phyloP scores from a whole-genome alignment of 2,888 invertebrate species.

The Periphyllus acericola region DNA sequence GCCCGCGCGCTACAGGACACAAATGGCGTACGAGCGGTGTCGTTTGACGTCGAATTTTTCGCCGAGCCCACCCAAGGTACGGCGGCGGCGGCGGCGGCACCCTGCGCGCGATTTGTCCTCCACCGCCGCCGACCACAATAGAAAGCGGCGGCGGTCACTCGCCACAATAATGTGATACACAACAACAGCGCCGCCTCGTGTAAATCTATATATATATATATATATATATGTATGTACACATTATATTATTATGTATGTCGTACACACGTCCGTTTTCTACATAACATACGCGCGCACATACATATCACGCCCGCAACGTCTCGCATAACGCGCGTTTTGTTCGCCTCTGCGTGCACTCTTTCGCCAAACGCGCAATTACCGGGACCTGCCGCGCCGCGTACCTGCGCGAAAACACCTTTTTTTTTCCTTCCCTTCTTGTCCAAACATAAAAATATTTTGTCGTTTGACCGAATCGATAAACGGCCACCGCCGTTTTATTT shows the following conservation, averaged over 20 bases:
- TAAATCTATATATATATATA: neutral
- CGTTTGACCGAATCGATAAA: slow-evolving; percentile 30
- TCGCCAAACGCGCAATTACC: neutral
- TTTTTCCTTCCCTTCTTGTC: slow-evolving; percentile 6
- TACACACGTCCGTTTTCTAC: neutral
- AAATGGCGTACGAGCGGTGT: slow-evolving; percentile 20
- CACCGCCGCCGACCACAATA: neutral
- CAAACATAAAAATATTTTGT: slow-evolving; percentile 50
- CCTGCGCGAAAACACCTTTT: slow-evolving; percentile 26
- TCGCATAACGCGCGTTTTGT: neutral
- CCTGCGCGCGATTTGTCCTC: slow-evolving; percentile 37
- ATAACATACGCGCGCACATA: neutral
- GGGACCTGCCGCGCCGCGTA: neutral
- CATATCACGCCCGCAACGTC: neutral
- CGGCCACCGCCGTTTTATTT: neutral
- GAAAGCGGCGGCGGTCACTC: neutral
- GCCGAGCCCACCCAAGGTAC: slow-evolving; percentile 44
- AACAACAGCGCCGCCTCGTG: neutral
- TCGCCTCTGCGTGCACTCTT: neutral
- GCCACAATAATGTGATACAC: neutral
- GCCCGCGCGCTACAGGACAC: slow-evolving; percentile 8
- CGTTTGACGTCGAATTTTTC: slow-evolving; percentile 28
- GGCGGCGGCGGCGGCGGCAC: slow-evolving; percentile 26
- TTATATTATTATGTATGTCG: slow-evolving; percentile 10
- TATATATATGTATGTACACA: neutral